Conservation (phyloP, 2,797 vertebrate species). For the Anas acuta region DNA sequence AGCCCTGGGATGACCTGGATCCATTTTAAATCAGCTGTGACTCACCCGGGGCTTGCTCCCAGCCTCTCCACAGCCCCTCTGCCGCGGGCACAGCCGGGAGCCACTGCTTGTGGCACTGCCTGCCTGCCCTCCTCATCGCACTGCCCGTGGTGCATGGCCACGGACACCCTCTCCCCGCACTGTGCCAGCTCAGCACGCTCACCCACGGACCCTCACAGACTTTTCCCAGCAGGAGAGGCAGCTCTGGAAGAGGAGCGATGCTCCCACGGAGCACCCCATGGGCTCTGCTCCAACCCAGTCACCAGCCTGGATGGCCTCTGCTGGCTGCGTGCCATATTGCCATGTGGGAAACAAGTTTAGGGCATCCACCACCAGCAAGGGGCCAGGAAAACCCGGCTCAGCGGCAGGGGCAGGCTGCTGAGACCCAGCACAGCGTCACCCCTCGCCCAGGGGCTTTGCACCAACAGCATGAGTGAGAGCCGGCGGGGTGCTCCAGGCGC, state of each 20-base stretch:
- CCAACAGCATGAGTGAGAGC: neutral
- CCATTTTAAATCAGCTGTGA: slow-evolving; percentile 62
- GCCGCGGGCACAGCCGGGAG: accelerated
- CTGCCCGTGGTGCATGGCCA: neutral
- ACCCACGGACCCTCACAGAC: accelerated
- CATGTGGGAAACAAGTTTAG: neutral
- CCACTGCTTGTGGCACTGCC: accelerated
- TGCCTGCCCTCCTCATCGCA: accelerated
- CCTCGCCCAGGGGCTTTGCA: accelerated
- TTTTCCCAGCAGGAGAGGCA: neutral
- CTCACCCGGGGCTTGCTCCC: slow-evolving; percentile 21
- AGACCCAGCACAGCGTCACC: neutral
- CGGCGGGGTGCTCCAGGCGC: accelerated
- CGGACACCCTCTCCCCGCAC: neutral
- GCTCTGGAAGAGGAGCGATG: neutral
- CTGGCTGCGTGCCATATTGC: accelerated
- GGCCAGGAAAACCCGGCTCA: neutral
- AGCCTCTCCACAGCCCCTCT: neutral
- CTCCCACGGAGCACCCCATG: accelerated
- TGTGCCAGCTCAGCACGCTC: accelerated
- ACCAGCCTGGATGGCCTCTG: neutral
- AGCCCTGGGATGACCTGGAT: slow-evolving; percentile 56
- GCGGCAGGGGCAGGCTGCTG: neutral
- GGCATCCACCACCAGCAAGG: neutral
- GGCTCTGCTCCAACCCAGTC: neutral